These are phyloP conservation scores for Goniozus legneri DNA, from an alignment of 1,140 invertebrate species.

Conservation along the genomic window DNA sequence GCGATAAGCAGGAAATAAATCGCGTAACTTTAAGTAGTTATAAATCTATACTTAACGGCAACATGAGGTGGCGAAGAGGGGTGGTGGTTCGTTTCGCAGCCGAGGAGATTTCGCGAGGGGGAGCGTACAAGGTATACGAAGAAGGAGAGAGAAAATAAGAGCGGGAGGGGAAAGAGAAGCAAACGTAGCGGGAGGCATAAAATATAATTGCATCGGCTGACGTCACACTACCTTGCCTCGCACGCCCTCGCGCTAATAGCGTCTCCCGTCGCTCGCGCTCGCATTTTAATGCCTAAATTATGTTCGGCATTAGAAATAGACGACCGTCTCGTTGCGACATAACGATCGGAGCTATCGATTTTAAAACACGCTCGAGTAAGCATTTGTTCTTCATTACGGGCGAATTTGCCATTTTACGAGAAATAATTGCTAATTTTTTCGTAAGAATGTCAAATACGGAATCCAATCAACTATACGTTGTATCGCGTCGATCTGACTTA, in stretches of 20 bases:
- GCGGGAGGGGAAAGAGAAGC: too few species aligned
- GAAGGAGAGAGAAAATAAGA: constrained; percentile 2
- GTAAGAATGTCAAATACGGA: background rate
- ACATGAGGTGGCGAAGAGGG: constrained; percentile 1
- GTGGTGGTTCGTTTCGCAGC: constrained; percentile 9
- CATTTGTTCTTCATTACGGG: background rate
- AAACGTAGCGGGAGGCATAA: constrained; percentile 49
- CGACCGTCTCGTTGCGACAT: too few species aligned
- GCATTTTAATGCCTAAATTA: constrained; percentile 56
- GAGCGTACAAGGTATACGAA: background rate
- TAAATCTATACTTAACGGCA: constrained; percentile 52
- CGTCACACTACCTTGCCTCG: constrained; percentile 38
- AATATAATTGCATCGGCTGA: constrained; percentile 55
- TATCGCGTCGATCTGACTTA: too few species aligned
- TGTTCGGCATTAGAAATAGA: constrained; percentile 48
- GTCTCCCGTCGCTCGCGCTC: constrained; percentile 30
- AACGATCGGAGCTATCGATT: too few species aligned
- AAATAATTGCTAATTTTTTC: background rate
- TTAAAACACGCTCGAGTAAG: too few species aligned
- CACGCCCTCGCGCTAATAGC: constrained; percentile 44
- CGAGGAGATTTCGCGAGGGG: background rate
- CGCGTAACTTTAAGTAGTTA: constrained; percentile 56
- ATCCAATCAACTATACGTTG: too few species aligned
- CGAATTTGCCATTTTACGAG: background rate
- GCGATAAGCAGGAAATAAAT: constrained; percentile 56